These are phyloP conservation scores for Dallia pectoralis DNA, from an alignment of 2,797 vertebrate species.

Conservation along the genomic window DNA sequence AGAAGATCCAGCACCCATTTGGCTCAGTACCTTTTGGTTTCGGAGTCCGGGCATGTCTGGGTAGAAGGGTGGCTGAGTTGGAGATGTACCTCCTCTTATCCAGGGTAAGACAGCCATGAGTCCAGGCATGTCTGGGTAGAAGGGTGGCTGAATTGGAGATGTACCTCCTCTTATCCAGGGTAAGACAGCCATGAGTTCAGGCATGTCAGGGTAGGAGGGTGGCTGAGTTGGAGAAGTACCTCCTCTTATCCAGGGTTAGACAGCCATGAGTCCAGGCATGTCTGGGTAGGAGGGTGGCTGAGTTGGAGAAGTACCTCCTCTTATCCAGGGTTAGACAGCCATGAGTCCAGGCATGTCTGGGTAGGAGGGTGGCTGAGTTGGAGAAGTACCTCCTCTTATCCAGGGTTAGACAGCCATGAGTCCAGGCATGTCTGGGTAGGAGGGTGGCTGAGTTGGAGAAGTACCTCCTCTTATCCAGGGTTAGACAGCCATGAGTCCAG, in stretches of 20 bases:
- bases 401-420: no score
- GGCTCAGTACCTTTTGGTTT: conserved; percentile 80
- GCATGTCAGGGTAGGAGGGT: conserved; percentile 49
- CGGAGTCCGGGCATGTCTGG: conserved; percentile 76
- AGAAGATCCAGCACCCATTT: conserved; percentile 69
- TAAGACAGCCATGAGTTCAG: conserved; percentile 52
- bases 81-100: conserved; percentile 79
- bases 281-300: conserved; percentile 64
- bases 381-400: no score
- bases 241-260: conserved; percentile 72
- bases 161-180: conserved; percentile 74
- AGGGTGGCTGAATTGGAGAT: conserved; percentile 81
- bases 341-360: background rate
- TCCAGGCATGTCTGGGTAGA: background rate
- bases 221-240: conserved; percentile 82
- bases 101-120: conserved; percentile 65
- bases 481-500: no score
- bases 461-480: no score
- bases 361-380: no score
- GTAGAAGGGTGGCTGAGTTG: conserved; percentile 77
- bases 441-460: no score
- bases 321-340: conserved; percentile 68
- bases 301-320: conserved; percentile 80
- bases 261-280: background rate
- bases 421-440: no score